A percentile compares a stretch with the other conserved stretches of the same genome.
Evolutionary conservation across 1,140 invertebrate species (phyloP).

Genomic region (Bilobella aurantiaca): DNA sequence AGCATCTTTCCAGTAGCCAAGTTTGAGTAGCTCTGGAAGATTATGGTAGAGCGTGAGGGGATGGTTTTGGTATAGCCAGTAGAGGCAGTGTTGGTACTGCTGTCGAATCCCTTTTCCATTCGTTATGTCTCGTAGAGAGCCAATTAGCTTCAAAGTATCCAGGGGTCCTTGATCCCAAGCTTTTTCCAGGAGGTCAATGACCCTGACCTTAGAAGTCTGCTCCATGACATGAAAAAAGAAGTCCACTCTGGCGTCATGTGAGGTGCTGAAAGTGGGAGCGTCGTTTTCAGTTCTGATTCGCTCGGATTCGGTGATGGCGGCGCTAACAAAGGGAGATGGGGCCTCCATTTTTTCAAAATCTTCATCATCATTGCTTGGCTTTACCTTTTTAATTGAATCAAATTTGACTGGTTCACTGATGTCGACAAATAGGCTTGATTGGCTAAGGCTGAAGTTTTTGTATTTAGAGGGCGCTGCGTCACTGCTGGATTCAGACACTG

Average conservation of each 20-base stretch:
- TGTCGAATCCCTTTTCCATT: conserved; percentile 25
- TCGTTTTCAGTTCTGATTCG: conserved; percentile 21
- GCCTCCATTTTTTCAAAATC: conserved; percentile 7
- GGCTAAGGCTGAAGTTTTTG: too few relatives aligned
- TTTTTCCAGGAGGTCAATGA: neutral
- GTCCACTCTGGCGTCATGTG: conserved; percentile 22
- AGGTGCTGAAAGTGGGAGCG: conserved; percentile 19
- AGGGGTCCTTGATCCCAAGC: conserved; percentile 21
- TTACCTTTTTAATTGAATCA: too few relatives aligned
- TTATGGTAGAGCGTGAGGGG: conserved; percentile 26
- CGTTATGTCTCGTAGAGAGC: conserved; percentile 18
- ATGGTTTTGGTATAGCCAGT: conserved; percentile 29
- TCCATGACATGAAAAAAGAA: conserved; percentile 32
- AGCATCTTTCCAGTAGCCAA: conserved; percentile 33
- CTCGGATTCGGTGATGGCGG: neutral
- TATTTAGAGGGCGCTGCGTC: too few relatives aligned
- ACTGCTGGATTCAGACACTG: too few relatives aligned
- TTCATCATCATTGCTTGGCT: too few relatives aligned
- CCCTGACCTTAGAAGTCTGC: conserved; percentile 6
- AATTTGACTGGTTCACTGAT: too few relatives aligned
- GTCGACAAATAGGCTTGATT: too few relatives aligned
- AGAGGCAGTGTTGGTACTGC: conserved; percentile 26
- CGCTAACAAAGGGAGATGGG: conserved; percentile 6
- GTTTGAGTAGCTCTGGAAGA: conserved; percentile 16
- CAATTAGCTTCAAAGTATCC: conserved; percentile 28